A percentile compares a stretch with the other conserved stretches of the same genome.
These are phyloP conservation scores for Reticulitermes speratus DNA, from an alignment of 1,140 invertebrate species.

Conservation along the genomic window DNA sequence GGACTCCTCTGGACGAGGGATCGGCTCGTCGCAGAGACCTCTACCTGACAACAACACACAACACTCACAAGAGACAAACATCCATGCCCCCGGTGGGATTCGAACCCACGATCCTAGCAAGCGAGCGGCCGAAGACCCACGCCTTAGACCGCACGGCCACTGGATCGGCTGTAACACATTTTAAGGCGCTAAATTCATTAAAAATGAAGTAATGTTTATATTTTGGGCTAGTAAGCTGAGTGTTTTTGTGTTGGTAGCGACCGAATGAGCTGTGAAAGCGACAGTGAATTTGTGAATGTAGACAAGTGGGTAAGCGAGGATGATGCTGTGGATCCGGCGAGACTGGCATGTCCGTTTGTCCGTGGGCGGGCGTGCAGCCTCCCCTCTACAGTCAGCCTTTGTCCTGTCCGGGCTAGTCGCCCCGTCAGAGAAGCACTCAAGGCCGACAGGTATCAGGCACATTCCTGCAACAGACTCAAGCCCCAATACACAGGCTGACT, in stretches of 20 bases:
- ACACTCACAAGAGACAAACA: too few species aligned
- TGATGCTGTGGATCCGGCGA: not conserved
- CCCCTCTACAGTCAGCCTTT: slow-evolving; percentile 7
- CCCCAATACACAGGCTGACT: not conserved
- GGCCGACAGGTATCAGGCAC: not conserved
- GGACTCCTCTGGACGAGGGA: too few species aligned
- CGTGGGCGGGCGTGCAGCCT: not conserved
- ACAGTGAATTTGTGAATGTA: not conserved
- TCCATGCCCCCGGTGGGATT: too few species aligned
- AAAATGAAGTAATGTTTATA: not conserved
- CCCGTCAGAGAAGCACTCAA: not conserved
- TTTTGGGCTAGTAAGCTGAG: not conserved
- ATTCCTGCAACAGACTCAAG: not conserved
- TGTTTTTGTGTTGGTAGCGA: not conserved
- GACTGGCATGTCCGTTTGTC: not conserved
- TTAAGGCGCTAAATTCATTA: not conserved
- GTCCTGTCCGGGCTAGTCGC: not conserved
- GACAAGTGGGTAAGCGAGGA: not conserved
- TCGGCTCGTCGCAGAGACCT: too few species aligned
- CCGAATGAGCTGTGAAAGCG: not conserved
- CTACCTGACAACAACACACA: too few species aligned
- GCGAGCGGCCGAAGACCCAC: too few species aligned
- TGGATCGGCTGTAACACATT: too few species aligned
- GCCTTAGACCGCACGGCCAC: too few species aligned
- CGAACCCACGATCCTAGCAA: too few species aligned